phyloP scores from a whole-genome alignment of 2,113 vertebrate species.

The Paralichthys olivaceus region DNA sequence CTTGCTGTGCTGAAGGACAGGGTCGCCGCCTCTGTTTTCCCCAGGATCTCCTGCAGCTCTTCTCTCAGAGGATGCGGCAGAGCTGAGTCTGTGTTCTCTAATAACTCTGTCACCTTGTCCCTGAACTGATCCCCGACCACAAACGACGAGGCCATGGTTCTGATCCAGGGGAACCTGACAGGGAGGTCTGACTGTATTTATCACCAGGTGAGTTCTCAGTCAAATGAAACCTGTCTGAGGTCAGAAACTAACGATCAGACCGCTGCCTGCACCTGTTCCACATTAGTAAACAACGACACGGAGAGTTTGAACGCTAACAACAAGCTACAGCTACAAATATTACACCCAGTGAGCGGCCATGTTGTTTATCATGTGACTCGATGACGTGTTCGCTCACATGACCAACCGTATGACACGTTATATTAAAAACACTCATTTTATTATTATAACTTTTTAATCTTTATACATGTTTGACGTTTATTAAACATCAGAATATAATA shows the following conservation, averaged over 20 bases:
- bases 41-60: slow-evolving; percentile 73
- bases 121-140: slow-evolving; percentile 75
- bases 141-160: slow-evolving; percentile 80
- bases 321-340: neutral
- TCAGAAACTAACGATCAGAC: fast-evolving
- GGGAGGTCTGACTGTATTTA: neutral
- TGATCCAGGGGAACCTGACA: neutral
- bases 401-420: neutral
- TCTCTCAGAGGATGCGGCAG: slow-evolving; percentile 61
- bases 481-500: neutral
- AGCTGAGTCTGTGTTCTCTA: slow-evolving; percentile 43
- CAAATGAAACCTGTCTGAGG: fast-evolving
- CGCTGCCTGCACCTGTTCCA: too few relatives aligned
- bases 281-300: fast-evolving
- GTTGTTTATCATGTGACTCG: slow-evolving; percentile 67
- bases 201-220: neutral
- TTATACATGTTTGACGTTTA: neutral
- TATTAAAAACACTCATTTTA: neutral
- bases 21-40: slow-evolving; percentile 38
- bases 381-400: slow-evolving; percentile 46
- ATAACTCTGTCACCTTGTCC: slow-evolving; percentile 53
- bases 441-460: neutral
- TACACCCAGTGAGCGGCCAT: slow-evolving; percentile 45
- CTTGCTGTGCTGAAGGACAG: slow-evolving; percentile 81
- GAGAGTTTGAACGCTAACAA: neutral